Evolutionary conservation across 2,113 vertebrate species (phyloP).

Genomic region (Accipiter cooperii): DNA sequence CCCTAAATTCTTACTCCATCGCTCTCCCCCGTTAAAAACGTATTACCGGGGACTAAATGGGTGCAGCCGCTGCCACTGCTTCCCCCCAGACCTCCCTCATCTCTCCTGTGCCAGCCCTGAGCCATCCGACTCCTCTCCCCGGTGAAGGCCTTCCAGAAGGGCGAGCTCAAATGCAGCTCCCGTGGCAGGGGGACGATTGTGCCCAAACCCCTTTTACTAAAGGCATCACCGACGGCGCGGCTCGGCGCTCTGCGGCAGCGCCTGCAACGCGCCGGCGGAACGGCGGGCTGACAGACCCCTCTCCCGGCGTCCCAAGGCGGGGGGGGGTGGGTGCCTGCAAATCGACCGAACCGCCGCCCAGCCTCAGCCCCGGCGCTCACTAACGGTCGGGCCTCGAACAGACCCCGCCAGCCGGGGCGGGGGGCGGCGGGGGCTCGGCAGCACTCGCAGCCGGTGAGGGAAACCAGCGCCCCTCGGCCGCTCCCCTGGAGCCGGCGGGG

Average conservation of each 20-base stretch:
- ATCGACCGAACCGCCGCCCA: not conserved
- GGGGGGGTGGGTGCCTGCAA: no score
- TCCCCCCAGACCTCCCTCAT: no score
- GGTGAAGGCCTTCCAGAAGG: not conserved
- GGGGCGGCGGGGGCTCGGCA: not conserved
- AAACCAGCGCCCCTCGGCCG: not conserved
- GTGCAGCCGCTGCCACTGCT: no score
- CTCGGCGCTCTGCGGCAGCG: not conserved
- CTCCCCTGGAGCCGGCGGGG: not conserved
- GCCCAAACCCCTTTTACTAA: not conserved
- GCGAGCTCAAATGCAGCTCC: not conserved
- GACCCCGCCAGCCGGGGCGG: not conserved
- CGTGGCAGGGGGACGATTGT: fast-evolving
- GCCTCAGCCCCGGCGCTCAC: not conserved
- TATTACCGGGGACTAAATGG: fast-evolving
- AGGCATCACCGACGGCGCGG: fast-evolving
- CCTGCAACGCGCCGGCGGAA: not conserved
- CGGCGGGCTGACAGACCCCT: not conserved
- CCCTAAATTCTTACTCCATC: fast-evolving
- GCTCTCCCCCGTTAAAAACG: not conserved
- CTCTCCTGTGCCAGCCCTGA: not conserved
- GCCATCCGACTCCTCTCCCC: not conserved
- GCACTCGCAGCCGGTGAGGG: not conserved
- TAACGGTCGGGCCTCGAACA: no score
- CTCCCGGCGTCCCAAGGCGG: not conserved